phyloP scores from a whole-genome alignment of 2,888 invertebrate genomes.

The Xestia rhomboidea region DNA sequence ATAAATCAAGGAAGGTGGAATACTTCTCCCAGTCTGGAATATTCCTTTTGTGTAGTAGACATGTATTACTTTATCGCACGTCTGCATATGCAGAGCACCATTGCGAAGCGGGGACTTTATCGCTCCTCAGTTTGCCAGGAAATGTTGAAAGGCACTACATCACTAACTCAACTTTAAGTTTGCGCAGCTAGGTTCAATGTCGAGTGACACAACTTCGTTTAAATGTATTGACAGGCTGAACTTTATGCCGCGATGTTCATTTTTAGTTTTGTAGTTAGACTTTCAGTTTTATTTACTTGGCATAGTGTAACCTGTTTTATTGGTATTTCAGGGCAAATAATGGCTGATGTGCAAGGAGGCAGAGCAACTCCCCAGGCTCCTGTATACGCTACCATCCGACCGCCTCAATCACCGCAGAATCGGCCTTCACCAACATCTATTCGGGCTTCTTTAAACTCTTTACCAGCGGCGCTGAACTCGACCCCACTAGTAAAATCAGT shows the following conservation, averaged over 20 bases:
- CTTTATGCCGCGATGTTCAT: constrained; percentile 62
- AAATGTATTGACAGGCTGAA: constrained; percentile 60
- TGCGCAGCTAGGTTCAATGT: constrained; percentile 64
- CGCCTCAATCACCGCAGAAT: constrained; percentile 78
- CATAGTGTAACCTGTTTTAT: constrained; percentile 50
- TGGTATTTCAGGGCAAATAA: constrained; percentile 85
- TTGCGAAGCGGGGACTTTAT: constrained; percentile 77
- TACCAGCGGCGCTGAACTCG: constrained; percentile 81
- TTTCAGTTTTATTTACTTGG: constrained; percentile 56
- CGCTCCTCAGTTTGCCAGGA: constrained; percentile 73
- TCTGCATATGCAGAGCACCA: constrained; percentile 75
- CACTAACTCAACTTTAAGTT: constrained; percentile 66
- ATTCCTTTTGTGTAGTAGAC: constrained; percentile 75
- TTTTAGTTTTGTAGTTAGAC: constrained; percentile 58
- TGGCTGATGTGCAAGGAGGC: constrained; percentile 80
- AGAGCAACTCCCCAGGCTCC: constrained; percentile 85
- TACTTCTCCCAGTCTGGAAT: constrained; percentile 70
- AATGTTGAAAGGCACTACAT: constrained; percentile 70
- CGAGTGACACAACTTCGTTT: constrained; percentile 46
- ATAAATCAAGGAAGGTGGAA: constrained; percentile 71
- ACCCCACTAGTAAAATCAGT: constrained; percentile 82
- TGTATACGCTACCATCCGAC: constrained; percentile 86
- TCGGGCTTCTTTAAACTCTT: constrained; percentile 79
- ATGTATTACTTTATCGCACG: constrained; percentile 78
- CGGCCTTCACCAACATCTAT: constrained; percentile 75